phyloP scores from a whole-genome alignment of 2,888 invertebrate species.

The Colostygia pectinataria region DNA sequence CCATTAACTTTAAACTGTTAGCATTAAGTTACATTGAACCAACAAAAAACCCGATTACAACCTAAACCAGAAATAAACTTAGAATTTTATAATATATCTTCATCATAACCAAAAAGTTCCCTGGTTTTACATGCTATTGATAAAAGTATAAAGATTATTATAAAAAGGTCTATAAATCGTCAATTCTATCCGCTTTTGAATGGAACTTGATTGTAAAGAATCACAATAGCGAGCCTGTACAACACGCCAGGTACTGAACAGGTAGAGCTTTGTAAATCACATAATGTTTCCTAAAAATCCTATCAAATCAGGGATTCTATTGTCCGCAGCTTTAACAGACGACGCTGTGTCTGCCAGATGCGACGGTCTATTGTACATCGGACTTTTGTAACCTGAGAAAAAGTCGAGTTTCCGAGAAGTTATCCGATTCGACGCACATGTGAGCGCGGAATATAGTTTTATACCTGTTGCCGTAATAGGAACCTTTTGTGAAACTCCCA shows the following conservation, averaged over 20 bases:
- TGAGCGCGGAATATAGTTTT: conserved; percentile 43
- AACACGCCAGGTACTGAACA: conserved; percentile 56
- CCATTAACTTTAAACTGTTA: conserved; percentile 11
- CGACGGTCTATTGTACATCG: conserved; percentile 51
- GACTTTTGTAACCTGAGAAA: conserved; percentile 44
- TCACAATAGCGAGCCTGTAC: conserved; percentile 35
- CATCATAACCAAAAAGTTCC: too few relatives aligned
- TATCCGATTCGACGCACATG: conserved; percentile 57
- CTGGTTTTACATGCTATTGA: too few relatives aligned
- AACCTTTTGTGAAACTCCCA: conserved; percentile 41
- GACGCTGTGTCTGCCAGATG: conserved; percentile 76
- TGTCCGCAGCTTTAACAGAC: conserved; percentile 52
- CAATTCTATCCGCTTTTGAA: conserved; percentile 24
- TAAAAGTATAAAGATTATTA: background rate
- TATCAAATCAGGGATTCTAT: conserved; percentile 41
- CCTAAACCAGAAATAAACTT: too few relatives aligned
- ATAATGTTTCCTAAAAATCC: conserved; percentile 36
- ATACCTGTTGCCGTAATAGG: conserved; percentile 53
- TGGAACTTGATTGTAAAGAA: conserved; percentile 29
- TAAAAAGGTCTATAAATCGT: conserved; percentile 12
- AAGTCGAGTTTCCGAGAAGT: conserved; percentile 57
- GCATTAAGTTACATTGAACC: too few relatives aligned
- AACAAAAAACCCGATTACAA: too few relatives aligned
- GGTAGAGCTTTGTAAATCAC: conserved; percentile 48
- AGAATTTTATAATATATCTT: too few relatives aligned